Evolutionary conservation across 2,113 vertebrate genomes (phyloP).

Genomic region (Python bivittatus): DNA sequence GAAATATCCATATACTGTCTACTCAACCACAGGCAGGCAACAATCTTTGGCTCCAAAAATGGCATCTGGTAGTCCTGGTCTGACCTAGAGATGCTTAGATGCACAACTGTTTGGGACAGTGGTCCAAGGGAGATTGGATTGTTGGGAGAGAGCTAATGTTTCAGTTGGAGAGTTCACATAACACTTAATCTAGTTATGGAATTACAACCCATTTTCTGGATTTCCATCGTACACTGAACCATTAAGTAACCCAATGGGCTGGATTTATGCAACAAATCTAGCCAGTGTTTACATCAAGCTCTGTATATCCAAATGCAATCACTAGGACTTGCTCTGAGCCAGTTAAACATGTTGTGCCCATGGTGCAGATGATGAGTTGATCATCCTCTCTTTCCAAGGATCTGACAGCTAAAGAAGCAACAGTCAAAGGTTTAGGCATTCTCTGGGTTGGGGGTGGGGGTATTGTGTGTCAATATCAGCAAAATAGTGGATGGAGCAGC

Average conservation of each 20-base stretch:
- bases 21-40: neutral
- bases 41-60: neutral
- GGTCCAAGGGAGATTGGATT: neutral
- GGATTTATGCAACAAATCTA: neutral
- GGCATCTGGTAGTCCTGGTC: neutral
- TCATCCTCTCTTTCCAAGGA: neutral
- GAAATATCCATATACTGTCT: neutral
- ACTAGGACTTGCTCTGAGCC: neutral
- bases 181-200: neutral
- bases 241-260: neutral
- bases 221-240: neutral
- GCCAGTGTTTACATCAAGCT: neutral
- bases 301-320: neutral
- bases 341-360: neutral
- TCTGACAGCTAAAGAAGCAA: neutral
- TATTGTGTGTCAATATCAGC: neutral
- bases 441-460: neutral
- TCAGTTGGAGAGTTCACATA: neutral
- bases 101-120: neutral
- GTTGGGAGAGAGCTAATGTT: neutral
- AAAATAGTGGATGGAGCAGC: neutral
- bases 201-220: neutral
- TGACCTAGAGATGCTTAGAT: neutral
- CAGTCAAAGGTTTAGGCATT: neutral
- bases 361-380: neutral